Conservation (phyloP, 1,140 invertebrate genomes). For the Maconellicoccus hirsutus region DNA sequence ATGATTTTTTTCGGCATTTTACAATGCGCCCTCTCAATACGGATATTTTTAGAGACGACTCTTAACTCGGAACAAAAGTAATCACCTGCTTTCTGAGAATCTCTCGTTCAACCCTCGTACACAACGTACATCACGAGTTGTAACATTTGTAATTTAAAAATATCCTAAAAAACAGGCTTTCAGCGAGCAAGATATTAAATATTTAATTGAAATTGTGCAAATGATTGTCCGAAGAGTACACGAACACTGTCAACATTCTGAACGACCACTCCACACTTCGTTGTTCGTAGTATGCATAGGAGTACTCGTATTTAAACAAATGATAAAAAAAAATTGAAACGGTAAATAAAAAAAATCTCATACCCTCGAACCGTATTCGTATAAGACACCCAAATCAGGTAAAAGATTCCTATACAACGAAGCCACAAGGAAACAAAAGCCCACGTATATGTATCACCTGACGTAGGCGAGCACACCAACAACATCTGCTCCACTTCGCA, state of each 20-base stretch:
- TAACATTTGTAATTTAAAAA: too few relatives aligned
- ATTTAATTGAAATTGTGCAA: too few relatives aligned
- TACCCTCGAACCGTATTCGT: neutral
- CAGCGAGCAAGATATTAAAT: too few relatives aligned
- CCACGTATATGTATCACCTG: neutral
- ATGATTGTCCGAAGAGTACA: too few relatives aligned
- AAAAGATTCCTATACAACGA: neutral
- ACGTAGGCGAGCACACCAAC: neutral
- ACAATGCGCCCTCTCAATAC: neutral
- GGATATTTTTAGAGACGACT: neutral
- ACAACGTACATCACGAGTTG: neutral
- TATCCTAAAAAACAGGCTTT: too few relatives aligned
- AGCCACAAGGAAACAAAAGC: neutral
- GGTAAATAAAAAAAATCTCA: neutral
- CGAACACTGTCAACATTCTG: too few relatives aligned
- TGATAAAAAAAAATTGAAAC: neutral
- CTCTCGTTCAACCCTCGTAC: neutral
- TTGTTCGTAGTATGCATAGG: too few relatives aligned
- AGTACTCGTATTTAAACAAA: too few relatives aligned
- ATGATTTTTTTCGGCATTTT: neutral
- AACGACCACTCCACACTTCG: neutral
- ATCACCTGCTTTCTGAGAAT: neutral
- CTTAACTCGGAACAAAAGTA: neutral
- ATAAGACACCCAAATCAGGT: neutral
- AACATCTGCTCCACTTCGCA: slow-evolving; percentile 7